phyloP scores from a whole-genome alignment of 1,140 invertebrate species.

The Drosophila pandora region DNA sequence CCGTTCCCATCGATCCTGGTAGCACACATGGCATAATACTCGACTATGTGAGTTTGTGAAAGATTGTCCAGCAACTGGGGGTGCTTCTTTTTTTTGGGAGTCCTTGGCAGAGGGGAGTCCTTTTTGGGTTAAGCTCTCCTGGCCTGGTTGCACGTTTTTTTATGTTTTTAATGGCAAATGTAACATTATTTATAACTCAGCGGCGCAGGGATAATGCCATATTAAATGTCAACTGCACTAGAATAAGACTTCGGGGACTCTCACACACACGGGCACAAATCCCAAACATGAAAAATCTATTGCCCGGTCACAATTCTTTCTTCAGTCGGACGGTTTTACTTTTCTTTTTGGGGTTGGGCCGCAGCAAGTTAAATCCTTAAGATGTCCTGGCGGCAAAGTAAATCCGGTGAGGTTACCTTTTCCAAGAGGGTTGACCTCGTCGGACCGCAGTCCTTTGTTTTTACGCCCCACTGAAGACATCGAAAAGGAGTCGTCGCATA shows the following conservation, averaged over 20 bases:
- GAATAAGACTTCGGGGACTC: conserved; percentile 72
- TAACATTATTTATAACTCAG: conserved; percentile 82
- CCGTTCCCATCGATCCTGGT: conserved; percentile 39
- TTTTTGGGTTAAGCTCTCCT: conserved; percentile 38
- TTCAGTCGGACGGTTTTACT: conserved; percentile 11
- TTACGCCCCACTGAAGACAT: conserved; percentile 74
- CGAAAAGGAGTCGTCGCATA: conserved; percentile 55
- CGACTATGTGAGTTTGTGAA: conserved; percentile 17
- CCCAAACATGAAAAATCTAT: conserved; percentile 81
- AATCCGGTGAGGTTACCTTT: conserved; percentile 75
- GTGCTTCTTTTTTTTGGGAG: conserved; percentile 10
- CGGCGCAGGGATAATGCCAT: conserved; percentile 77
- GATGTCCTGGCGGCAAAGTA: conserved; percentile 74
- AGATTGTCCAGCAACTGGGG: conserved; percentile 49
- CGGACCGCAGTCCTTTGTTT: conserved; percentile 59
- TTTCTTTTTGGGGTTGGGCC: neutral
- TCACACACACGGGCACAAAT: conserved; percentile 60
- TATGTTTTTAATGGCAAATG: conserved; percentile 76
- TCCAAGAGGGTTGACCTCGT: conserved; percentile 44
- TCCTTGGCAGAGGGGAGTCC: conserved; percentile 9
- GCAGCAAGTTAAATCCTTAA: conserved; percentile 76
- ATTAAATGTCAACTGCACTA: conserved; percentile 81
- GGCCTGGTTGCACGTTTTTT: conserved; percentile 48
- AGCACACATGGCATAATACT: conserved; percentile 48
- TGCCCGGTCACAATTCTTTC: conserved; percentile 57